Evolutionary conservation across 2,888 invertebrate species (phyloP).

Genomic region (Hylaea fasciaria): DNA sequence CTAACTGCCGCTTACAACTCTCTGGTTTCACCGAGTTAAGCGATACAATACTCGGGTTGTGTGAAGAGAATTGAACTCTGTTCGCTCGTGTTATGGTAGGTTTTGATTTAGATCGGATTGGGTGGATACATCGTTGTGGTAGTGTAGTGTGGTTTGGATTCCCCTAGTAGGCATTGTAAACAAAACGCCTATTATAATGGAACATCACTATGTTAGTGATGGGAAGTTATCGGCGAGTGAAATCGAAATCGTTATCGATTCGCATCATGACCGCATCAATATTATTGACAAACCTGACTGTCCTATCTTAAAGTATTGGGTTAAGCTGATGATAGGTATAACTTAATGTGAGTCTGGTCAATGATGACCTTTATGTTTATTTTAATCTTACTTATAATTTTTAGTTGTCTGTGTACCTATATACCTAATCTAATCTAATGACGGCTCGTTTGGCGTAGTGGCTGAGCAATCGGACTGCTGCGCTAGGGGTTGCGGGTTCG

Average conservation of each 20-base stretch:
- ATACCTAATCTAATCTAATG: too few species aligned
- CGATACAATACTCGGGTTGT: constrained; percentile 3
- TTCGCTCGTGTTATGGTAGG: constrained; percentile 43
- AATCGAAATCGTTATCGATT: constrained; percentile 13
- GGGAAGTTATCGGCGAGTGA: constrained; percentile 49
- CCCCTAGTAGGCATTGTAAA: constrained; percentile 80
- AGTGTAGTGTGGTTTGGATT: constrained; percentile 52
- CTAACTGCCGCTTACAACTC: constrained; percentile 39
- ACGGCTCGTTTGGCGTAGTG: too few species aligned
- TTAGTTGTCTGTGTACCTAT: too few species aligned
- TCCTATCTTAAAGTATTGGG: too few species aligned
- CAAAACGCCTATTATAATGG: constrained; percentile 83
- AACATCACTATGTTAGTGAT: constrained; percentile 63
- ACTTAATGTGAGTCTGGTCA: too few species aligned
- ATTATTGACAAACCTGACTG: too few species aligned
- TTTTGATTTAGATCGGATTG: constrained; percentile 44
- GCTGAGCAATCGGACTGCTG: too few species aligned
- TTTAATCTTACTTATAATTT: too few species aligned
- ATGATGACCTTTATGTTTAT: too few species aligned
- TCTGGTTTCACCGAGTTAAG: constrained; percentile 11
- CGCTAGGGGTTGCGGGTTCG: too few species aligned
- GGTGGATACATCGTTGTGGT: constrained; percentile 47
- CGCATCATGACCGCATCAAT: neutral
- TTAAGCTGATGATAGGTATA: too few species aligned
- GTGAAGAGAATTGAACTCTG: constrained; percentile 41